Evolutionary conservation across 2,113 vertebrate genomes (phyloP), one percentile per base, ranked within the genome.

Genomic region (Tupaia chinensis): DNA sequence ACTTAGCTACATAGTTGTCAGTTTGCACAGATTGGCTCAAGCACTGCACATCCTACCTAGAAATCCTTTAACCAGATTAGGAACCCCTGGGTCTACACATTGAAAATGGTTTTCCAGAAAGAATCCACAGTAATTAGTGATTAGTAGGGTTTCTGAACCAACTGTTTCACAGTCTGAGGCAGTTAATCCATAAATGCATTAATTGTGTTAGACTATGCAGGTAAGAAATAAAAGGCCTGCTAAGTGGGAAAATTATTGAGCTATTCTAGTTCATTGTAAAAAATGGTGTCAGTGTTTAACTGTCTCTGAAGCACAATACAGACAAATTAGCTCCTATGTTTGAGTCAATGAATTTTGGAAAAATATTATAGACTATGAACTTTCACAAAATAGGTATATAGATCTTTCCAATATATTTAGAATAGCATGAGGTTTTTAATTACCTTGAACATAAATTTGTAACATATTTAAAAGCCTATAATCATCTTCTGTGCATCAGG

Each of bases 161-260:
- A 97, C 82, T 96, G 89, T 84, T 97, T 97, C 95, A 93, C 91
- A 92, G 94, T 88, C 63, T 94, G 91, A 91, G 89, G 89, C 29
- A 74, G 95, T 84, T 97, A 97, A 97, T 97, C 95, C 91, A 97
- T 97, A 97, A 97, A 91, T 89, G n/a, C 73, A 89, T 94, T 97
- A 97, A 97, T 96, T 97, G 92, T 97, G 93, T 92, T 94, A 91
- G 83, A 95, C 81, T 87, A 25, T 69, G 69, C 92, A 92, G 94
- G 87, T 95, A 96, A 97, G 89, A 96, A 96, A 94, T 88, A 93
- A 96, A 87, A 97, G 82, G 73, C 93, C 95, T 92, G 65, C 76
- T 93, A 94, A 94, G 77, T 97, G 80, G 85, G 87, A 68, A 95
- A 97, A 97, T 95, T 93, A 95, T 70, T 79, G 34, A 92, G 58